A percentile compares a stretch with the other conserved stretches of the same genome.
Evolutionary conservation across 2,113 vertebrate species (phyloP).

Genomic region (Antidorcas marsupialis): DNA sequence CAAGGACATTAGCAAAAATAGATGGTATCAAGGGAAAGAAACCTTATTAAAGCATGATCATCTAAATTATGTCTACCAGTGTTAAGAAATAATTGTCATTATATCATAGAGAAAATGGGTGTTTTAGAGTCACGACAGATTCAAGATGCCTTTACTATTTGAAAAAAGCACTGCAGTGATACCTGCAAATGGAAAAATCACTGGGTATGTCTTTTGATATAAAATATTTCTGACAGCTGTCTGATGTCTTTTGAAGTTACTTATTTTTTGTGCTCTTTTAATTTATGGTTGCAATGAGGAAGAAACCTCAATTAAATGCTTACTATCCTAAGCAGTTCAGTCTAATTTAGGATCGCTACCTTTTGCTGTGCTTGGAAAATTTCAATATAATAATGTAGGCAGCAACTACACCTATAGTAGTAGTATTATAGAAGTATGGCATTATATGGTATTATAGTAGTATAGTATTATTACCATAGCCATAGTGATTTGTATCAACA

Average conservation of each 20-base stretch:
- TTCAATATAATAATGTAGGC: background rate
- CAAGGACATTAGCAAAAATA: background rate
- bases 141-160: background rate
- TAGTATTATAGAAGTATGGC: background rate
- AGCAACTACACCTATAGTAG: background rate
- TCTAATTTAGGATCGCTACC: background rate
- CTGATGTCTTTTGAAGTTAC: background rate
- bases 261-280: background rate
- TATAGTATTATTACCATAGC: background rate
- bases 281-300: background rate
- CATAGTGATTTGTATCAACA: background rate
- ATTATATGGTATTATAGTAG: background rate
- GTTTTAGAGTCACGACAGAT: background rate
- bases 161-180: background rate
- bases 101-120: background rate
- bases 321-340: background rate
- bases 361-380: background rate
- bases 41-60: slow-evolving; percentile 33
- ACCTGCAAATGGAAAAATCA: background rate
- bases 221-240: background rate
- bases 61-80: slow-evolving; percentile 30
- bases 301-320: background rate
- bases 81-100: slow-evolving; percentile 38
- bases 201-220: background rate
- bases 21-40: background rate